Evolutionary conservation across 2,113 vertebrate species (phyloP), one percentile per base, ranked within the genome.

Genomic region (Opisthocomus hoazin): DNA sequence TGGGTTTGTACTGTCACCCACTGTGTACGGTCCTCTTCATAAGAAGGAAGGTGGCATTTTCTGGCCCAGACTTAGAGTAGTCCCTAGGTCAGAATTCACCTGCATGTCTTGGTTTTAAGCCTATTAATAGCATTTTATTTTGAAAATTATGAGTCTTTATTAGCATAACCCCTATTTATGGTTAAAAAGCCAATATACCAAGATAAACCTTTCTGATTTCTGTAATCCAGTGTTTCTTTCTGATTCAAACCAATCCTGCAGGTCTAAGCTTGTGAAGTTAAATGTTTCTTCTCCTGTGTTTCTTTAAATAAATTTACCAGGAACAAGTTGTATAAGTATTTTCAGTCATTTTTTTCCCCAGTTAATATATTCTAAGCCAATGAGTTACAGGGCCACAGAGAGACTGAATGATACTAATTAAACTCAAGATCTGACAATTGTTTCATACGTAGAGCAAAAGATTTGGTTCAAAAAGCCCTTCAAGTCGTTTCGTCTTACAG

Each of bases 11-110:
- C 13, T 11, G 2, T n/a, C 17, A 29, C 2, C 2, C 32, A 39
- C 11, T 0, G 0, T 6, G 11, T 20, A 32, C 36, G 48, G 5
- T 74, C 8, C 6, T 16, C 48, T 74, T 82, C 6, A 1, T 24
- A n/a, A 74, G 12, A 26, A 64, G 37, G 48, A 75, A 58, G 39
- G 16, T 3, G 4, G 11, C 10, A 22, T 15, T 48, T 34, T 36
- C 12, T 60, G 30, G 9, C 21, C 20, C 18, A 53, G 36, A 36
- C 3, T 54, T 36, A 77, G 90, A 56, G 7, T 20, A 41, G 23
- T 21, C 7, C 7, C 15, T 37, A 5, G 36, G 14, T 8, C 46
- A 61, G n/a, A 74, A 70, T 65, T 69, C 20, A 54, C 9, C 27
- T 43, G 7, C 39, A 51, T 1, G 0, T 57, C 34, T 75, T 94